Conservation (phyloP, 30 jellyfish, hydroid and myxozoan species). For the Hydra vulgaris region DNA sequence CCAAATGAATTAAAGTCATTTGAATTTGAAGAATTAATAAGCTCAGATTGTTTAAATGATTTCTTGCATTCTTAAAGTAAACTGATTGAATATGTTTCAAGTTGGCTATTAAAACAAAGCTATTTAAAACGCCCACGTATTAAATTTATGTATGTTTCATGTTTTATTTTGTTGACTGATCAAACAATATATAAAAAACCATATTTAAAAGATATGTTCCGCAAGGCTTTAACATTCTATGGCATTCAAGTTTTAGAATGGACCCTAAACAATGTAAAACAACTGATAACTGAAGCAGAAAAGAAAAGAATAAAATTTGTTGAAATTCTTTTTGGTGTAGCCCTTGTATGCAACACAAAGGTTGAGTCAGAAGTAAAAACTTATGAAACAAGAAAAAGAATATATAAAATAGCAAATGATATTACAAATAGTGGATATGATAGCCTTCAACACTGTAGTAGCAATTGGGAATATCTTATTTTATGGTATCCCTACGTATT, state of each 20-base stretch:
- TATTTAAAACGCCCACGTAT: neutral
- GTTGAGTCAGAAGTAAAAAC: neutral
- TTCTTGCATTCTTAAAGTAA: neutral
- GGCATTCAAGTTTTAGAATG: constrained; percentile 13
- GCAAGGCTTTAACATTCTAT: constrained; percentile 1
- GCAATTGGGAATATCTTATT: constrained; percentile 9
- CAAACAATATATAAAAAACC: neutral
- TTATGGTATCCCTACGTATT: constrained; percentile 19
- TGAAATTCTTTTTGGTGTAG: constrained; percentile 6
- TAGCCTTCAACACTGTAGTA: constrained; percentile 1
- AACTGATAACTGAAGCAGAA: neutral
- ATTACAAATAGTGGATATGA: neutral
- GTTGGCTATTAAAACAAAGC: neutral
- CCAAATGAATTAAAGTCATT: neutral
- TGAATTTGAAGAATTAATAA: neutral
- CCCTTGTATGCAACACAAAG: neutral
- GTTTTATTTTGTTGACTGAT: constrained; percentile 2
- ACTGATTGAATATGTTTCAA: neutral
- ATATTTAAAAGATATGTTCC: neutral
- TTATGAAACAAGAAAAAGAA: too few relatives aligned
- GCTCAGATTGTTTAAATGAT: neutral
- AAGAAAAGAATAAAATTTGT: neutral
- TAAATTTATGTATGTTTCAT: neutral
- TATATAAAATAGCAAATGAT: too few relatives aligned
- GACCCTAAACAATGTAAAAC: constrained; percentile 5